phyloP scores from a whole-genome alignment of 2,113 vertebrate genomes.

The Elachura formosa region DNA sequence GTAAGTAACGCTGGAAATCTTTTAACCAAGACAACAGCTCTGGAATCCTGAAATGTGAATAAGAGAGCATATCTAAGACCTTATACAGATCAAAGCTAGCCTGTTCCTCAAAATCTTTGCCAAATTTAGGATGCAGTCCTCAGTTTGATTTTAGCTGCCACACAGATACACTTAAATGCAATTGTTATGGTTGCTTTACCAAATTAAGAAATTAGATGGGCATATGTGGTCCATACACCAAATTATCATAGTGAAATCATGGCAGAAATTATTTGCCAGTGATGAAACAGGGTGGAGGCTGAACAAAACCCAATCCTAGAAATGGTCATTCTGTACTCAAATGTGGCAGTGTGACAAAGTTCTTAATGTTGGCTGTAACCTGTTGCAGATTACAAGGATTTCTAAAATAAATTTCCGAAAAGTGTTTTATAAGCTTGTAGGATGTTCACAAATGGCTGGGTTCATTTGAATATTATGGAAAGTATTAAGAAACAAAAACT shows the following conservation, averaged over 20 bases:
- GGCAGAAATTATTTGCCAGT: not conserved
- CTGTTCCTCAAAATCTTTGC: not conserved
- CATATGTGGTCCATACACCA: not conserved
- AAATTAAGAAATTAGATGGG: not conserved
- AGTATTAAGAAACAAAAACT: not conserved
- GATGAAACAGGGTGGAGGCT: not conserved
- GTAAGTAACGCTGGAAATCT: constrained; percentile 81
- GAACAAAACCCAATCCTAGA: not conserved
- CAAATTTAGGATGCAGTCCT: not conserved
- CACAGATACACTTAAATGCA: not conserved
- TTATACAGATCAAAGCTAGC: not conserved
- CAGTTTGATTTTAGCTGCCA: not conserved
- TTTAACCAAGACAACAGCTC: constrained; percentile 91
- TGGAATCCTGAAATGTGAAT: constrained; percentile 79
- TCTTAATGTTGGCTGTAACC: not conserved
- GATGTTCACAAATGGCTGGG: not conserved
- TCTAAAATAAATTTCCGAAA: not conserved
- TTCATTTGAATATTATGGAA: not conserved
- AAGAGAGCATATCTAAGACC: not conserved
- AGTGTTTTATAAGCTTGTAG: not conserved
- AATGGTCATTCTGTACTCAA: not conserved
- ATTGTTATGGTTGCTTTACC: not conserved
- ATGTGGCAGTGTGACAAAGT: not conserved
- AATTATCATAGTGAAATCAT: not conserved
- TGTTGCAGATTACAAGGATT: not conserved